Evolutionary conservation across 2,113 vertebrate genomes (phyloP).

Genomic region (Solea senegalensis): DNA sequence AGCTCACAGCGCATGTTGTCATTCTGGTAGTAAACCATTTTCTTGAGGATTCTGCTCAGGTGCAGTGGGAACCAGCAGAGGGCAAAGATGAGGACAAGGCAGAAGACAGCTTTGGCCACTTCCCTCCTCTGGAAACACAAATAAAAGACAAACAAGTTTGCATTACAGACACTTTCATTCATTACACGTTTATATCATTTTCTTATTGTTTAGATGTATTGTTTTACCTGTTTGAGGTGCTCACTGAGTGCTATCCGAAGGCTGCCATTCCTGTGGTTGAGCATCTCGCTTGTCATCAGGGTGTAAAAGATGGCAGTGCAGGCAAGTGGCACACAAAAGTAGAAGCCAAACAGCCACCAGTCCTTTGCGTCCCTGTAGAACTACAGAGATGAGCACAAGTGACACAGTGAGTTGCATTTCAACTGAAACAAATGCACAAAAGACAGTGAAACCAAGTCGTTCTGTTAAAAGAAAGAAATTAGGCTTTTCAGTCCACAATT

Average conservation of each 20-base stretch:
- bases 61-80: constrained; percentile 98
- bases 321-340: constrained; percentile 92
- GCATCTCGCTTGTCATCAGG: constrained; percentile 96
- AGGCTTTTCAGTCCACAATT: too few relatives aligned
- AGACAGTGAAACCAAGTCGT: not conserved
- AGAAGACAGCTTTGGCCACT: constrained; percentile 98
- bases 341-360: constrained; percentile 98
- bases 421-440: not conserved
- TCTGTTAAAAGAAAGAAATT: too few relatives aligned
- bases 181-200: too few relatives aligned
- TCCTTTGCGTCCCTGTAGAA: constrained; percentile 89
- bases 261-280: constrained; percentile 93
- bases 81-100: constrained; percentile 95
- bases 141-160: not conserved
- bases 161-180: not conserved
- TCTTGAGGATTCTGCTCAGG: constrained; percentile 93
- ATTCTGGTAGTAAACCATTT: constrained; percentile 79
- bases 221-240: constrained; percentile 94
- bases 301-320: constrained; percentile 95
- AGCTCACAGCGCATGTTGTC: constrained; percentile 89
- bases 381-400: constrained; percentile 69
- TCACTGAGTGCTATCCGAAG: constrained; percentile 95
- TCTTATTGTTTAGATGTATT: not conserved
- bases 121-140: constrained; percentile 88
- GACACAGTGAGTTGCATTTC: not conserved